Evolutionary conservation across 2,113 vertebrate species (phyloP), one percentile per base, ranked within the genome.

Genomic region (Noturus placidus): DNA sequence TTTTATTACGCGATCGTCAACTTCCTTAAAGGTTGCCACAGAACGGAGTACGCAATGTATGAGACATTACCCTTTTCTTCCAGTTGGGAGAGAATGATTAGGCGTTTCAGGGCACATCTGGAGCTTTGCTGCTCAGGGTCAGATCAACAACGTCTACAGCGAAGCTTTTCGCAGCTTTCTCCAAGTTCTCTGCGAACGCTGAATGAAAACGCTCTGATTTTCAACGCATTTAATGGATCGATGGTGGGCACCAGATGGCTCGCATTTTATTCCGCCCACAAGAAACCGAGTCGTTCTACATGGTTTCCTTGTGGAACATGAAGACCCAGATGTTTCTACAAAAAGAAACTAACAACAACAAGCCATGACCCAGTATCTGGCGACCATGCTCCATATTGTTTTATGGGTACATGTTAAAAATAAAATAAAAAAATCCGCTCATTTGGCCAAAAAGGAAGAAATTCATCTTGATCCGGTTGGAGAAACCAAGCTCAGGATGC

Each of bases 171-270:
- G 65, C 69, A 77, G 69, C 38, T 78, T 67, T 83, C 80, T 77
- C 14, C 42, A 61, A 67, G 4, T 78, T 67, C 10, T 81, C 33
- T 70, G 77, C 20, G 17, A 35, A 52, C n/a, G n/a, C 27, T 52
- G 77, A 81, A 38, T n/a, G 85, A 79, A 86, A 50, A 61, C 9
- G 8, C 52, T 63, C 30, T 15, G 17, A 78, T 35, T 86, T 86
- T 83, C 59, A 65, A 89, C 79, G 78, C 81, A 3, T 87, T 87
- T 42, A 84, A 88, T 78, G 74, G 82, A 70, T 86, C 30, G 77
- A 59, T 70, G 46, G 70, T 76, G 38, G 85, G 79, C 84, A 89
- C 84, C 88, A 89, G 79, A 89, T 86, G 88, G 84, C 79, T 77
- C 52, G 84, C 69, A 83, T 82, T 82, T 83, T n/a, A 52, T 67